Percentiles rank a stretch among this genome's conserved stretches.
Conservation (phyloP, 2,797 vertebrate species). For the Chelon auratus region DNA sequence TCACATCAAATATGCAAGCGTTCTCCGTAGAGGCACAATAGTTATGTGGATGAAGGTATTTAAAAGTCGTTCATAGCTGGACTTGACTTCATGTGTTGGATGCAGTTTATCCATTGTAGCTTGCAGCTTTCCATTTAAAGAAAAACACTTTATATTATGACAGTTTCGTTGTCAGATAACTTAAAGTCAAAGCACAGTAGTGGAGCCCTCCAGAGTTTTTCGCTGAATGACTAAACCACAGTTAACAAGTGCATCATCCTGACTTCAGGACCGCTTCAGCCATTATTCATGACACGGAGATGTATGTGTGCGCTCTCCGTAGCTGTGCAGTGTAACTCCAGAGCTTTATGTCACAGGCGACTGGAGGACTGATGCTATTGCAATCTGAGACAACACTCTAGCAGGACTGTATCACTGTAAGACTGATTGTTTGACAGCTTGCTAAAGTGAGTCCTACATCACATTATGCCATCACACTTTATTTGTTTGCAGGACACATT, state of each 20-base stretch:
- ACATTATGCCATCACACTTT: background rate
- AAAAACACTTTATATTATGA: background rate
- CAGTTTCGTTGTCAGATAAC: background rate
- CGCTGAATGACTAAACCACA: conserved; percentile 1
- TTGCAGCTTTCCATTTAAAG: background rate
- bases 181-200: background rate
- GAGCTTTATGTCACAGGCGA: conserved; percentile 56
- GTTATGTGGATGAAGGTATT: too few species aligned
- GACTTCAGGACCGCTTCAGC: conserved; percentile 47
- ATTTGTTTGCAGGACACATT: conserved; percentile 27
- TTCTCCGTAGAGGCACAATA: too few species aligned
- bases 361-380: conserved; percentile 42
- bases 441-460: conserved; percentile 7
- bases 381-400: conserved; percentile 38
- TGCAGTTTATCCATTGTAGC: too few species aligned
- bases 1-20: too few species aligned
- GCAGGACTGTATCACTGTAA: background rate
- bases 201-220: conserved; percentile 18
- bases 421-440: background rate
- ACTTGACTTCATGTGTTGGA: too few species aligned
- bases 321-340: conserved; percentile 62
- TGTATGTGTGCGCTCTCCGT: conserved; percentile 43
- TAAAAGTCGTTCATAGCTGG: too few species aligned
- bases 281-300: conserved; percentile 65
- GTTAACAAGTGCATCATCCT: conserved; percentile 28